Evolutionary conservation across 2,888 invertebrate species (phyloP).

Genomic region (Lamproptera curius): DNA sequence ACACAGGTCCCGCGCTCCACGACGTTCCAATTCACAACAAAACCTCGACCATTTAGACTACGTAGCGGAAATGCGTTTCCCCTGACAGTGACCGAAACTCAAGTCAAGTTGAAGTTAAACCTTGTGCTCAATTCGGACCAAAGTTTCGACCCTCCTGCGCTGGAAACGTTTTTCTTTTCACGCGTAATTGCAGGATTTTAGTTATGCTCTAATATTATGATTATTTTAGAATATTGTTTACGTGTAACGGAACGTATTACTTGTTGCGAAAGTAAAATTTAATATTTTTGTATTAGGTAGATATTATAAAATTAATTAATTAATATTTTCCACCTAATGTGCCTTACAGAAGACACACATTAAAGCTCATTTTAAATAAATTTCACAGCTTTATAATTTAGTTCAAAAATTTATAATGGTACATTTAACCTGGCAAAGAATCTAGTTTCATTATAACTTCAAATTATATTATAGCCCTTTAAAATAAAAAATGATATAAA

Average conservation of each 20-base stretch:
- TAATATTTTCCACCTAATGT: no score
- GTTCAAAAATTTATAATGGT: no score
- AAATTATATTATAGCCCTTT: no score
- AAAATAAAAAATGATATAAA: no score
- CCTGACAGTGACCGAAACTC: constrained; percentile 63
- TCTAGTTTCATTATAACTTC: no score
- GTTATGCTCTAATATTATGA: constrained; percentile 22
- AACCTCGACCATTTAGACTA: constrained; percentile 81
- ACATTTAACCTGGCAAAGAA: no score
- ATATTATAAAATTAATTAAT: no score
- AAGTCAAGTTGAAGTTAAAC: constrained; percentile 37
- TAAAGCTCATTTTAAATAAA: no score
- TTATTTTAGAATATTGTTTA: constrained; percentile 18
- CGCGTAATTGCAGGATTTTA: constrained; percentile 14
- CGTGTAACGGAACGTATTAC: neutral
- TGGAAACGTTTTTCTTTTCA: constrained; percentile 24
- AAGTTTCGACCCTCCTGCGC: constrained; percentile 55
- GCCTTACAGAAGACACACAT: no score
- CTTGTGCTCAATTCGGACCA: constrained; percentile 75
- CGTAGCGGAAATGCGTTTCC: constrained; percentile 81
- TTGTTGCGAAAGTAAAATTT: no score
- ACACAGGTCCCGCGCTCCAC: constrained; percentile 70
- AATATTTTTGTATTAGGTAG: no score
- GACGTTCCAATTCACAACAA: constrained; percentile 80
- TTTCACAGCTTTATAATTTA: no score